These are phyloP conservation scores for Syngnathus acus DNA, from an alignment of 2,797 vertebrate species.

Conservation along the genomic window DNA sequence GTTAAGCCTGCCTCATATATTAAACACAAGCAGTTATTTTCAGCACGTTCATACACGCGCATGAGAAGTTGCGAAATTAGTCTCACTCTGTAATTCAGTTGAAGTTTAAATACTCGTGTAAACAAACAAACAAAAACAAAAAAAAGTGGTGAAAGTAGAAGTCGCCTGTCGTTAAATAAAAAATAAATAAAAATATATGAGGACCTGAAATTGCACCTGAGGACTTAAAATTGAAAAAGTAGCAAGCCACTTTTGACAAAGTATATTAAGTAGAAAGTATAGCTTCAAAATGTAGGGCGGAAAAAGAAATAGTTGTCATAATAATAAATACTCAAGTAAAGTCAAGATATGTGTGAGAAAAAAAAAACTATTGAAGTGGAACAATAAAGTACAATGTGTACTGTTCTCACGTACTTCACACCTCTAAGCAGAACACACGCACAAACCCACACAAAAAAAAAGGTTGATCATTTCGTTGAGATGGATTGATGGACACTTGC, in stretches of 20 bases:
- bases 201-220: neutral
- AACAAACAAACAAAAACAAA: too few species aligned
- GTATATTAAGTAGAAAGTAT: neutral
- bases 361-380: too few species aligned
- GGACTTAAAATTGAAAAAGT: neutral
- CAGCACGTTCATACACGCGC: neutral
- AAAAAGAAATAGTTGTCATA: neutral
- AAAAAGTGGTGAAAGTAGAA: too few species aligned
- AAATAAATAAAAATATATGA: too few species aligned
- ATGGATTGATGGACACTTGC: neutral
- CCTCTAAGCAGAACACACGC: neutral
- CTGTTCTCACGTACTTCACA: too few species aligned
- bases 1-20: neutral
- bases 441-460: neutral
- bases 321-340: neutral
- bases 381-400: too few species aligned
- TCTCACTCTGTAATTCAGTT: neutral
- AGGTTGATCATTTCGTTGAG: neutral
- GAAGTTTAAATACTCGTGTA: neutral
- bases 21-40: neutral
- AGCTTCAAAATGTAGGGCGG: neutral
- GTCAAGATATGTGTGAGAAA: too few species aligned
- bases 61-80: conserved; percentile 22
- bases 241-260: neutral
- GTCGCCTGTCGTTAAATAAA: too few species aligned